A percentile compares a stretch with the other conserved stretches of the same genome.
Conservation (phyloP, 2,888 invertebrate species). For the Thyatira batis region DNA sequence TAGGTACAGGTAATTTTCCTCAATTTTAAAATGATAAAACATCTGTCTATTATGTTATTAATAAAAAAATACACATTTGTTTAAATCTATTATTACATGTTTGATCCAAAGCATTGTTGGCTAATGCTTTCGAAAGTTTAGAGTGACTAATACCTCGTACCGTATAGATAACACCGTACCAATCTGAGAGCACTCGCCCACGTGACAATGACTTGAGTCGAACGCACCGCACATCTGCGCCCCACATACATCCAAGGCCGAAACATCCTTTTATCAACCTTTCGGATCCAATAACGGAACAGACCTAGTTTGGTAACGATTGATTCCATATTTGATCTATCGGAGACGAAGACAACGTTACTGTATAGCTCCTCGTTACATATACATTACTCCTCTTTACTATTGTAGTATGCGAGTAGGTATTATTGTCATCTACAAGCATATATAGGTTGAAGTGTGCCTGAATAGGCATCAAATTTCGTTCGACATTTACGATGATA, state of each 20-base stretch:
- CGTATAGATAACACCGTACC: slow-evolving; percentile 23
- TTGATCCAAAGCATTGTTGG: not conserved
- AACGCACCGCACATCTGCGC: slow-evolving; percentile 65
- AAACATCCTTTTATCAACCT: slow-evolving; percentile 60
- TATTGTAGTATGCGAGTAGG: not conserved
- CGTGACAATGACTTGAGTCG: slow-evolving; percentile 35
- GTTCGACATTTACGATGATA: not conserved
- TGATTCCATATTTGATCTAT: slow-evolving; percentile 45
- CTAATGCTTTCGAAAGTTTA: slow-evolving; percentile 6
- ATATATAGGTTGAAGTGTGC: not conserved
- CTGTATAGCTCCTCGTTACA: slow-evolving; percentile 5
- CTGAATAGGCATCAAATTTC: not conserved
- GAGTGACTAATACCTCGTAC: slow-evolving; percentile 11
- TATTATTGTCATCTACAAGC: not conserved
- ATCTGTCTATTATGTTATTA: too few species aligned
- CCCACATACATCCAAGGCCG: slow-evolving; percentile 64
- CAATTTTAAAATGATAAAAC: too few species aligned
- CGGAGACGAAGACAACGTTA: slow-evolving; percentile 32
- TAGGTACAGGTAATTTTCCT: too few species aligned
- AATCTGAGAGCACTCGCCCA: slow-evolving; percentile 42
- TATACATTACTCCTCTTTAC: too few species aligned
- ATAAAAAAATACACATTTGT: too few species aligned
- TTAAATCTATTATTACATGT: not conserved
- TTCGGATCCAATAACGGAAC: slow-evolving; percentile 52
- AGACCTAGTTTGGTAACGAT: slow-evolving; percentile 43